Evolutionary conservation across 2,888 invertebrate genomes (phyloP).

Genomic region (Empis livida): DNA sequence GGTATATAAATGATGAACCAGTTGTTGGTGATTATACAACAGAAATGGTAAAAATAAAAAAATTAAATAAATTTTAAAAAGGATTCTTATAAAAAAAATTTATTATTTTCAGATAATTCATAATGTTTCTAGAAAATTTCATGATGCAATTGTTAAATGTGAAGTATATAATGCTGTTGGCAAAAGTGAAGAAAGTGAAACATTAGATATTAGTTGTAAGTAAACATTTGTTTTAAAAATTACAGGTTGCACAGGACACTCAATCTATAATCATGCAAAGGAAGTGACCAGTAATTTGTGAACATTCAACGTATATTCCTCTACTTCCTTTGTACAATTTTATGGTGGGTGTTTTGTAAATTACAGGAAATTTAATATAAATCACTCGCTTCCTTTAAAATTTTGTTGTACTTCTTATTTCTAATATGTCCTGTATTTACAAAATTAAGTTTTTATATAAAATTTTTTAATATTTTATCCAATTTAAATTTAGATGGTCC

Average conservation of each 20-base stretch:
- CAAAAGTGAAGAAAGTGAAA: conserved; percentile 74
- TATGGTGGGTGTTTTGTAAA: no score
- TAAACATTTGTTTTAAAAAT: no score
- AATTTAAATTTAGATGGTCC: conserved; percentile 57
- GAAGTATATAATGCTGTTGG: conserved; percentile 89
- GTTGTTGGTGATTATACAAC: conserved; percentile 68
- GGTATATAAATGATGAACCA: conserved; percentile 75
- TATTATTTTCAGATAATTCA: conserved; percentile 43
- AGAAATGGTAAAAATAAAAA: conserved; percentile 45
- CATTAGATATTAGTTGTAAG: conserved; percentile 85
- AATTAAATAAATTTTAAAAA: neutral
- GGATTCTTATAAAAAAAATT: neutral
- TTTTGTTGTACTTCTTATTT: conserved; percentile 1
- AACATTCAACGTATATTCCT: no score
- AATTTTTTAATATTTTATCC: no score
- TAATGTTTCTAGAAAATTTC: conserved; percentile 69
- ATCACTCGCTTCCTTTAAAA: no score
- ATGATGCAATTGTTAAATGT: conserved; percentile 80
- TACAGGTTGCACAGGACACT: no score
- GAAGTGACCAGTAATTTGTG: no score
- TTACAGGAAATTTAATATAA: no score
- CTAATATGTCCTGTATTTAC: neutral
- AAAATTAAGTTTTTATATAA: no score
- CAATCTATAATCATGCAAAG: no score
- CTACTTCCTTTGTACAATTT: no score